These are phyloP conservation scores for Papilio protenor DNA, from an alignment of 2,888 invertebrate species.

Conservation along the genomic window DNA sequence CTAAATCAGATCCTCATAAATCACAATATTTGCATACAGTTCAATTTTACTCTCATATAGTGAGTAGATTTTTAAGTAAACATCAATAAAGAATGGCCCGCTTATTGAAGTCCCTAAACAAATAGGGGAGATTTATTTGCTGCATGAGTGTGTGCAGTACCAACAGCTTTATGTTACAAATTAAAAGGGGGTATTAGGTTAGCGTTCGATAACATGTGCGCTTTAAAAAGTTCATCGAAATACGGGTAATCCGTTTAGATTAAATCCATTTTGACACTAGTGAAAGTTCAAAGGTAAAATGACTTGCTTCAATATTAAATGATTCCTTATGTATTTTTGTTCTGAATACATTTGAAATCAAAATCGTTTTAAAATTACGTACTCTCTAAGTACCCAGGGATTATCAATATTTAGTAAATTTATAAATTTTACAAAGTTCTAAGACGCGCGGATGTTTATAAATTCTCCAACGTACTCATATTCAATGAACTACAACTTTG, in stretches of 20 bases:
- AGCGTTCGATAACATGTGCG: conserved; percentile 29
- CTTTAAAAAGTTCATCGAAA: not conserved
- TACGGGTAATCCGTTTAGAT: not conserved
- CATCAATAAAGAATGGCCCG: conserved; percentile 49
- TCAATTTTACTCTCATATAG: conserved; percentile 39
- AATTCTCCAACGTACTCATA: conserved; percentile 45
- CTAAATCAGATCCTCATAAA: conserved; percentile 6
- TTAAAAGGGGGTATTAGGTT: conserved; percentile 50
- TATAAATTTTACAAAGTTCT: conserved; percentile 2
- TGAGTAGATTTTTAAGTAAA: conserved; percentile 52
- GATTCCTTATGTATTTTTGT: not conserved
- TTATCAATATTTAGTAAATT: too few relatives aligned
- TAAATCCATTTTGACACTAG: not conserved
- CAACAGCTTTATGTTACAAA: conserved; percentile 55
- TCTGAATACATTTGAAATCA: too few relatives aligned
- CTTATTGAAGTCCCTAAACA: conserved; percentile 54
- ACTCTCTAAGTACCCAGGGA: too few relatives aligned
- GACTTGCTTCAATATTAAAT: not conserved
- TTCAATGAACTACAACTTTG: conserved; percentile 58
- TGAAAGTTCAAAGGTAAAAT: not conserved
- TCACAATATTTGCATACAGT: conserved; percentile 33
- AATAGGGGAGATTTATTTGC: conserved; percentile 52
- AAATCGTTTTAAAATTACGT: too few relatives aligned
- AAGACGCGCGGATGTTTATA: conserved; percentile 50
- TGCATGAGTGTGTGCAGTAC: conserved; percentile 41